Base-by-base conservation (phyloP, 2,797 vertebrate species). In the Brachymystax lenok region DNA sequence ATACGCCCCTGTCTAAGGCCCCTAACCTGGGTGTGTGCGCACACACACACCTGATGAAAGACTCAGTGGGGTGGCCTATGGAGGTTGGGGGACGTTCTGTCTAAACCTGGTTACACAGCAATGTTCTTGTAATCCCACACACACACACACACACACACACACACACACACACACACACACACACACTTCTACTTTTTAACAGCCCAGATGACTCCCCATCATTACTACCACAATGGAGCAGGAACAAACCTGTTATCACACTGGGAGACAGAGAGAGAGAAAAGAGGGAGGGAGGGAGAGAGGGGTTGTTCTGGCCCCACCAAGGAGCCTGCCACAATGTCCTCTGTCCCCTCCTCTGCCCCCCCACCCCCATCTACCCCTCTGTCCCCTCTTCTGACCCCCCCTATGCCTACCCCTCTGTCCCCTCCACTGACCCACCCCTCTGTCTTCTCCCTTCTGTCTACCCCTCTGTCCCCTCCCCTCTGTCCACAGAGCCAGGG, bases 51-150 rank as follows among this genome's bases (percentile, higher is more conserved):
- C 69, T 84, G 76, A 86, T 89, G 86, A 91, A 92, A 92, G 84
- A 83, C 91, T 86, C 92, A 93, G 91, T 90, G 83, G 92, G 92
- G 87, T 78, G 86, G 88, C 88, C 82, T 85, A 74, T 80, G 77
- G 76, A 83, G 79, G 88, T 86, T 86, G 75, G 82, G 66, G 33
- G 5, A 21, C 80, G 81, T 86, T 85, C 86, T 12, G 75, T 81
- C 86, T 78, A 81, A 85, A 86, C 85, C 68, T 85, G 83, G 83
- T 88, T 86, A 82, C 86, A 89, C 89, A 91, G 85, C 89, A 91
- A 91, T 90, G 88, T 81, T 88, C 86, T 76, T 85, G 86, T 92
- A 94, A 94, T 93, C 90, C 80, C 80, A 79, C 76, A 83, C 76
- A 83, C 75, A 30, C 24, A n/a, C 63, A 74, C 56, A 67, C 73